Conservation (phyloP, 2,797 vertebrate species). For the Melanotaenia pygmaea region DNA sequence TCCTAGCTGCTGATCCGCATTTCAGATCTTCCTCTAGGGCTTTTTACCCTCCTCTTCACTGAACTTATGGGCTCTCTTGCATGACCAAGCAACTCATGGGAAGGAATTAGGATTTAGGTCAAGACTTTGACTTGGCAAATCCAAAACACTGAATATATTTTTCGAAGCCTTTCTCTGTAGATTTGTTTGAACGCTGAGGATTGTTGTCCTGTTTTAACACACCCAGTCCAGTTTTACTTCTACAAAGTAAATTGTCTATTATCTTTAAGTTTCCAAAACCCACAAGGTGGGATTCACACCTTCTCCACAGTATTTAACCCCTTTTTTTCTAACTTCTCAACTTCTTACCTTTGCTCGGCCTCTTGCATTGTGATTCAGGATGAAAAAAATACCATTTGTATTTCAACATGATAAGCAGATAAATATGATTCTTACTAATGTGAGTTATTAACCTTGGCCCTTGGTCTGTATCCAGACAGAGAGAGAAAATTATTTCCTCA, state of each 20-base stretch:
- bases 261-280: neutral
- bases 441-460: neutral
- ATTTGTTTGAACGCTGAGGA: conserved; percentile 19
- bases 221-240: conserved; percentile 16
- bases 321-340: neutral
- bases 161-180: neutral
- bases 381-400: neutral
- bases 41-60: conserved; percentile 23
- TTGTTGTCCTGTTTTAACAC: conserved; percentile 15
- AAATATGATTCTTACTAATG: neutral
- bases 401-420: neutral
- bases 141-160: conserved; percentile 11
- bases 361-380: neutral
- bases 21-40: conserved; percentile 20
- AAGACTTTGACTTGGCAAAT: conserved; percentile 24
- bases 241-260: neutral
- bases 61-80: conserved; percentile 16
- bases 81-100: conserved; percentile 9
- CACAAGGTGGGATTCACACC: neutral
- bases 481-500: neutral
- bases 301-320: neutral
- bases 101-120: conserved; percentile 24
- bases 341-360: neutral
- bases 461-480: neutral
- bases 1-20: conserved; percentile 21